Conservation (phyloP, 1,140 invertebrate species). For the Teleogryllus occipitalis region DNA sequence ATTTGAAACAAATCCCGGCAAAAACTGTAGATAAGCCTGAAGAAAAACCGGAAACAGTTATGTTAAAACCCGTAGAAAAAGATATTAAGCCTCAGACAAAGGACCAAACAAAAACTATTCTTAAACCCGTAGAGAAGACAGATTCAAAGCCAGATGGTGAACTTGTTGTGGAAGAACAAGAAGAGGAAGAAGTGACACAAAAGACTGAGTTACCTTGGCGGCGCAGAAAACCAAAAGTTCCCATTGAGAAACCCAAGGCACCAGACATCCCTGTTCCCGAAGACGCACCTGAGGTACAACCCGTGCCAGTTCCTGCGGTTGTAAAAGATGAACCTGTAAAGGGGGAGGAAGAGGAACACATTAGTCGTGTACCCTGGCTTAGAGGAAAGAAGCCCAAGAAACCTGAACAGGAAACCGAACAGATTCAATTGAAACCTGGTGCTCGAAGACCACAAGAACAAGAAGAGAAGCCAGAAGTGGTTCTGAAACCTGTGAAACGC, state of each 20-base stretch:
- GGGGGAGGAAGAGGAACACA: constrained; percentile 13
- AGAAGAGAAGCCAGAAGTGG: constrained; percentile 25
- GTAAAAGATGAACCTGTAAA: constrained; percentile 12
- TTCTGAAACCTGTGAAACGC: constrained; percentile 26
- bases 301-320: background rate
- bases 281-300: background rate
- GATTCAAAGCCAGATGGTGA: constrained; percentile 12
- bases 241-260: constrained; percentile 7
- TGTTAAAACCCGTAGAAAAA: background rate
- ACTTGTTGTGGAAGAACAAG: constrained; percentile 7
- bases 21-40: constrained; percentile 26
- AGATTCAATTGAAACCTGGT: constrained; percentile 24
- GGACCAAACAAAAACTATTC: background rate
- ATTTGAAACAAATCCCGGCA: constrained; percentile 14
- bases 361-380: constrained; percentile 12
- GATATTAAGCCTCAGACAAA: background rate
- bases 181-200: constrained; percentile 27
- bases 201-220: constrained; percentile 19
- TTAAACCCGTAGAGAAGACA: constrained; percentile 21
- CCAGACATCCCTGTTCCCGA: background rate
- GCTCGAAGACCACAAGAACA: constrained; percentile 30
- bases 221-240: constrained; percentile 17
- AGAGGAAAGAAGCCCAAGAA: constrained; percentile 30
- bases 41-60: constrained; percentile 22
- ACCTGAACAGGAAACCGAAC: constrained; percentile 24